phyloP scores from a whole-genome alignment of 2,797 vertebrate genomes.

The Paguma larvata region DNA sequence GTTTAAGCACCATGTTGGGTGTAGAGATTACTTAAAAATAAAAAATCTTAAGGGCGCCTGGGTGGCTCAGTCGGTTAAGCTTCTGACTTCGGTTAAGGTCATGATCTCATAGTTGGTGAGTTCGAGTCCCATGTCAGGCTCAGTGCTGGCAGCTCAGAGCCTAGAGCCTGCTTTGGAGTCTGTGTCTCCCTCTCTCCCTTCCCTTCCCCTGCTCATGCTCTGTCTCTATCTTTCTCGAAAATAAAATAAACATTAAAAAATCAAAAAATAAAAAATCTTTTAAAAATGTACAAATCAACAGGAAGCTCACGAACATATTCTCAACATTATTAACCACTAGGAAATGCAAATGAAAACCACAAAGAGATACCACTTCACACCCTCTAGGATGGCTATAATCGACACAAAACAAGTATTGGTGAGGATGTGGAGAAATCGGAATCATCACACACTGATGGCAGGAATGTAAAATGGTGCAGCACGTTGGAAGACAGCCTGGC shows the following conservation, averaged over 20 bases:
- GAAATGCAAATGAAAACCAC: slow-evolving; percentile 26
- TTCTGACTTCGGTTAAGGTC: no score
- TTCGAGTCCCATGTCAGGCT: no score
- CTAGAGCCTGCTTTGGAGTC: no score
- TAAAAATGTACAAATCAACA: not conserved
- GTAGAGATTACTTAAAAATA: not conserved
- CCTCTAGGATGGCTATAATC: not conserved
- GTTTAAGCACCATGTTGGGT: not conserved
- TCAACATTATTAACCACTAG: not conserved
- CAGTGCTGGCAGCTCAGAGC: no score
- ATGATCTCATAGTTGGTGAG: no score
- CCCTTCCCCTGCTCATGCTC: no score
- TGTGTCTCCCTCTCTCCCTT: no score
- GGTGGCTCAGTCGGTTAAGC: no score
- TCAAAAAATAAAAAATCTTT: no score
- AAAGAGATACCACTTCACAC: not conserved
- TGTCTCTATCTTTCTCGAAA: no score
- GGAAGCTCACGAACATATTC: not conserved
- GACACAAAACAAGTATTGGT: not conserved
- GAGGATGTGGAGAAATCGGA: not conserved
- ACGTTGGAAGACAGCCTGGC: not conserved
- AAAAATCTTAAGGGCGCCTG: not conserved
- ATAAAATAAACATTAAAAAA: no score
- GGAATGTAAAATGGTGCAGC: not conserved
- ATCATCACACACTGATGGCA: not conserved